Percentiles rank a stretch among this genome's conserved stretches.
These are phyloP conservation scores for Osmerus eperlanus DNA, from an alignment of 2,113 vertebrate genomes.

Conservation along the genomic window DNA sequence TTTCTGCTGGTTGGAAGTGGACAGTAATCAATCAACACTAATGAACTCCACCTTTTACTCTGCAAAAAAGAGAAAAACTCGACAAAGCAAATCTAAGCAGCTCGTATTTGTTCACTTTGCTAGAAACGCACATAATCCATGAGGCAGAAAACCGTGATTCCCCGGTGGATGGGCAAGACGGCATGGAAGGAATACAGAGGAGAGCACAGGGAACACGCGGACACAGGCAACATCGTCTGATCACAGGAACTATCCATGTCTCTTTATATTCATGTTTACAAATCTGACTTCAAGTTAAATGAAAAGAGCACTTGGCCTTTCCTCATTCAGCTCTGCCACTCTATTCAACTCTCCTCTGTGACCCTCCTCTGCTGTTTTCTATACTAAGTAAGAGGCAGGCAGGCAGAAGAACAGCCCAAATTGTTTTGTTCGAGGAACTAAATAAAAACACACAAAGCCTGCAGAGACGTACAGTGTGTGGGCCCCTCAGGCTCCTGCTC, in stretches of 20 bases:
- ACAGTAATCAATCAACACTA: background rate
- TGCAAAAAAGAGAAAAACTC: background rate
- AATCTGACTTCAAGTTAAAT: background rate
- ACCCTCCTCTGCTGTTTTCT: too few species aligned
- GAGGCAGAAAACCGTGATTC: background rate
- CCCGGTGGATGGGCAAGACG: background rate
- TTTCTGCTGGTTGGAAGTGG: background rate
- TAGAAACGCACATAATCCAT: too few species aligned
- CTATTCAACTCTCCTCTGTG: too few species aligned
- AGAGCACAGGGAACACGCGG: conserved; percentile 11
- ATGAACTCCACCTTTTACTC: background rate
- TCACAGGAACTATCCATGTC: background rate
- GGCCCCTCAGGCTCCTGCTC: conserved; percentile 54
- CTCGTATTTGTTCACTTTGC: background rate
- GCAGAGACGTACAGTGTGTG: conserved; percentile 50
- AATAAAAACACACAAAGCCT: conserved; percentile 61
- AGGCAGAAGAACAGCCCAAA: conserved; percentile 19
- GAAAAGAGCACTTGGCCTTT: too few species aligned
- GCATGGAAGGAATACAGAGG: conserved; percentile 6
- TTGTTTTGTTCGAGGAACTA: conserved; percentile 56
- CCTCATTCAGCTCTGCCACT: too few species aligned
- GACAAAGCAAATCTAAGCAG: too few species aligned
- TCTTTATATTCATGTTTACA: background rate
- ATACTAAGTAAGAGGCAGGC: too few species aligned
- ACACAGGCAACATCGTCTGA: background rate